A percentile compares a stretch with the other conserved stretches of the same genome.
These are phyloP conservation scores for Teleopsis dalmanni DNA, from an alignment of 1,140 invertebrate species.

Conservation along the genomic window DNA sequence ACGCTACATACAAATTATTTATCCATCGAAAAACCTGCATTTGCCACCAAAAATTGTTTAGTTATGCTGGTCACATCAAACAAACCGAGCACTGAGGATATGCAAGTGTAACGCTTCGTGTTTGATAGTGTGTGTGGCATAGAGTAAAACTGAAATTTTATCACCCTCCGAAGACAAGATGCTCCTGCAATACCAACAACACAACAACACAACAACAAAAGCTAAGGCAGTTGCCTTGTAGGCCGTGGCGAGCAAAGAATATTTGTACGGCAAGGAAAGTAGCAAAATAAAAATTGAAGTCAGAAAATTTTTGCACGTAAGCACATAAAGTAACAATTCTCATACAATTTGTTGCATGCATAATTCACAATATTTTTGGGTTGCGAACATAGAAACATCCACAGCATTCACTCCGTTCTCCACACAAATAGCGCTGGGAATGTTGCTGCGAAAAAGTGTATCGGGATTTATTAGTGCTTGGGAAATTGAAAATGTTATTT, in stretches of 20 bases:
- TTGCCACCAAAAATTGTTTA: conserved; percentile 2
- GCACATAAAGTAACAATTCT: conserved; percentile 31
- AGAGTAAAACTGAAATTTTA: too few species aligned
- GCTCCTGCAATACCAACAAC: too few species aligned
- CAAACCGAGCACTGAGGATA: too few species aligned
- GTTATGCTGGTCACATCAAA: conserved; percentile 17
- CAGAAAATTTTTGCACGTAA: conserved; percentile 8
- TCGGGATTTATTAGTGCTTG: conserved; percentile 9
- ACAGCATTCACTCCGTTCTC: not conserved
- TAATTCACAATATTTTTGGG: conserved; percentile 32
- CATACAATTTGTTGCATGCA: conserved; percentile 44
- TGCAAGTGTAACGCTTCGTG: too few species aligned
- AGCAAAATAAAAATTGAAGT: conserved; percentile 12
- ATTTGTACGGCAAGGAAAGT: conserved; percentile 14
- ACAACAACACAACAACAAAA: too few species aligned
- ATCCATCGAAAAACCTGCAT: not conserved
- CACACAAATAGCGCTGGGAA: not conserved
- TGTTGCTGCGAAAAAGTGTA: not conserved
- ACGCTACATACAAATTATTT: not conserved
- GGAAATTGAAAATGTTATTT: conserved; percentile 8
- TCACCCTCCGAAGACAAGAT: too few species aligned
- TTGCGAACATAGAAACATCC: not conserved
- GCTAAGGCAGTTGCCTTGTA: too few species aligned
- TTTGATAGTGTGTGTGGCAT: too few species aligned
- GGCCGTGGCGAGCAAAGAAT: not conserved